phyloP scores from a whole-genome alignment of 2,113 vertebrate species.

The Calyptomena viridis region DNA sequence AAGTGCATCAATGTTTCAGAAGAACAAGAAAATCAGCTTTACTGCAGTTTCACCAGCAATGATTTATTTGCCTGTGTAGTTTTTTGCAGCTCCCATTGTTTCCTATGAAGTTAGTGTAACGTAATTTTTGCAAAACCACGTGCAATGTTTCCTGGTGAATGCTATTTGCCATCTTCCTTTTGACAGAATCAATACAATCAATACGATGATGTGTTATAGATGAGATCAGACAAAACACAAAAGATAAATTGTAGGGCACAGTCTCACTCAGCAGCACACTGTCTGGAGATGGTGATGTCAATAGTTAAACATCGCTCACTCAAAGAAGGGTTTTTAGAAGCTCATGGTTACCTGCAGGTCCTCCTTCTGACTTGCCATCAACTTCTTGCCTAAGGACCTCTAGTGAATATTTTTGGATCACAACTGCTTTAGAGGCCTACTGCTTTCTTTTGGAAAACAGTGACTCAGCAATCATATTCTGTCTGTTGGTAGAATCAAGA shows the following conservation, averaged over 20 bases:
- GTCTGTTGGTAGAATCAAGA: not conserved
- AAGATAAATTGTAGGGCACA: not conserved
- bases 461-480: not conserved
- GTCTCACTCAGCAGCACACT: not conserved
- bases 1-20: not conserved
- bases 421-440: not conserved
- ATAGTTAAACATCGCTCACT: not conserved
- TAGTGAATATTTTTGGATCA: not conserved
- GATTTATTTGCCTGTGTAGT: not conserved
- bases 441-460: not conserved
- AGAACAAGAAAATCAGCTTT: slow-evolving; percentile 1
- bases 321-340: not conserved
- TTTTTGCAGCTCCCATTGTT: not conserved
- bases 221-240: not conserved
- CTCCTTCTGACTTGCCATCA: not conserved
- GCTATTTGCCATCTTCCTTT: not conserved
- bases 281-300: not conserved
- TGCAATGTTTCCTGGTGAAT: not conserved
- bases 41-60: not conserved
- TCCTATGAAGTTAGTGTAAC: not conserved
- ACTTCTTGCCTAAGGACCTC: not conserved
- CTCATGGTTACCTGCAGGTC: not conserved
- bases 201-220: not conserved
- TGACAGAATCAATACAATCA: slow-evolving; percentile 27
- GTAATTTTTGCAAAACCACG: not conserved